Evolutionary conservation across 2,113 vertebrate genomes (phyloP), one percentile per base, ranked within the genome.

Genomic region (Columbina picui): DNA sequence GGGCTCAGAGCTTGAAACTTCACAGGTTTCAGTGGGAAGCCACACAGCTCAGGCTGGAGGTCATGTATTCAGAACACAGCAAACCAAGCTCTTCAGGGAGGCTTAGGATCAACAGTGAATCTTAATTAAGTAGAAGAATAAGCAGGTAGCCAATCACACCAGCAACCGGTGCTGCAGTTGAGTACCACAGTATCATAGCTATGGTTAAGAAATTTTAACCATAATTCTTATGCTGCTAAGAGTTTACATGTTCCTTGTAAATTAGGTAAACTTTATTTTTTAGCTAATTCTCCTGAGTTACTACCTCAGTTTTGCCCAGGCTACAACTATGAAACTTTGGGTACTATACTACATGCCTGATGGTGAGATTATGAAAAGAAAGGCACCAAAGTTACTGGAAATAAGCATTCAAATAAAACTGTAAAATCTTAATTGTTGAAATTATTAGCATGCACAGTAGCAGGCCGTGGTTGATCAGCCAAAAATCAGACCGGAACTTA

Each of bases 161-260:
- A 0, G 3, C 38, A 59, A 91, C 45, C 30, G 13, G 6, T 38
- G 45, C 14, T 1, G 0, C n/a, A 55, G 29, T 49, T 75, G n/a
- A 41, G 18, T 30, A 74, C 38, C 1, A 0, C n/a, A 65, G 9
- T 53, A 53, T 77, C n/a, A 59, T 9, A 78, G 17, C 23, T 71
- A 36, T 27, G 19, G 7, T 38, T 63, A 50, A 50, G 49, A 75
- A 69, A 49, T 68, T 47, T 53, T n/a, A n/a, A 30, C 7, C 7
- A 41, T 14, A 50, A 73, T 69, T 68, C 21, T 53, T 71, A 39
- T 19, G 5, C 6, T 4, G 2, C 20, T 87, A 45, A 67, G 38
- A 84, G 45, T 63, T 39, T 76, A 30, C 21, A 43, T 63, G 5
- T 23, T 75, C 30, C n/a, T 53, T 67, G 11, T 49, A 45, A 75